Base-by-base conservation (phyloP, 2,113 vertebrate species). In the Erinaceus europaeus region DNA sequence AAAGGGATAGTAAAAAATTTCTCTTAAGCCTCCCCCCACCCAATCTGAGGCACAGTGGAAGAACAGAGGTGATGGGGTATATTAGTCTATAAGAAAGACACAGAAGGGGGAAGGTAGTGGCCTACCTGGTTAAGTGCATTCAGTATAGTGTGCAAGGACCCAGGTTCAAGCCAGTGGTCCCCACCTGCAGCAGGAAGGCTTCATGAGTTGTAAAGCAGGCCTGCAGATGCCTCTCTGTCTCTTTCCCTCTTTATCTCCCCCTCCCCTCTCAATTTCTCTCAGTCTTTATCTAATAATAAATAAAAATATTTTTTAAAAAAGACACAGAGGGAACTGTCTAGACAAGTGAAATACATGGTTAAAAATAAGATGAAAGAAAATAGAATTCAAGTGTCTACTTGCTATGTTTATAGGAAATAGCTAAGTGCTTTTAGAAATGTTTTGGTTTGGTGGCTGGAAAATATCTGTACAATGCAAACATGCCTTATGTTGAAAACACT, bases 401-500 rank as follows among this genome's bases (percentile, higher is more conserved):
- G 52, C 42, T 53, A 0, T 61, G 36, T 82, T 67, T 79, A 65
- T 27, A 48, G 36, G 21, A 64, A 72, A 29, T 48, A 68, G 46
- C 61, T 74, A 32, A 21, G 50, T 84, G 46, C 27, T 55, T 59
- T 3, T 83, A 59, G 67, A 88, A 75, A 50, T 90, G 52, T 73
- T 93, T 92, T 68, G 32, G 25, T 74, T 81, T 88, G 6, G 46
- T 71, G 18, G 21, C 48, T 75, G 12, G 61, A 86, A 76, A 86
- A 77, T 80, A 74, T 40, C 68, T 78, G 25, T 84, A 86, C 46
- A 90, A 81, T 71, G 59, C 78, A 91, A 89, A 89, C 69, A 88
- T 69, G 13, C 84, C 15, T 79, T 57, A 3, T 72, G 67, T 85
- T 89, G 68, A 59, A 73, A 68, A 64, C 36, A 73, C n/a, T n/a